Conservation (phyloP, 1,140 invertebrate genomes). For the Brachystomella parvula region DNA sequence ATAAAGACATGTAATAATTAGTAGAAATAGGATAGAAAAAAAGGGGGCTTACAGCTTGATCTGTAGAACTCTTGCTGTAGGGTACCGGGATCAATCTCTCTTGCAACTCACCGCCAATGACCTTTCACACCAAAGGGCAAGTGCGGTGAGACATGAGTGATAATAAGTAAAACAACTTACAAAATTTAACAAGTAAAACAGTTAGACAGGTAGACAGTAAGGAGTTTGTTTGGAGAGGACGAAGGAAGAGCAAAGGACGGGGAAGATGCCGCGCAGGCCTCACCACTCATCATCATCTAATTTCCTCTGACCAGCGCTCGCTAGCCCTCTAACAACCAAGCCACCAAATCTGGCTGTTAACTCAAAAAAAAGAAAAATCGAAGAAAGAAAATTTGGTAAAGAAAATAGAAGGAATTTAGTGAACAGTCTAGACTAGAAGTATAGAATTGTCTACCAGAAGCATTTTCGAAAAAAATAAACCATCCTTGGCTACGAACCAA, state of each 20-base stretch:
- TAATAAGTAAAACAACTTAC: constrained; percentile 23
- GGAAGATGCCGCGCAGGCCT: neutral
- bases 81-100: constrained; percentile 97
- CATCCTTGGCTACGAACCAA: too few relatives aligned
- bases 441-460: too few relatives aligned
- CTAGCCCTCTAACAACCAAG: neutral
- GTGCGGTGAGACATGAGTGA: constrained; percentile 38
- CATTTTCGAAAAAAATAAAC: too few relatives aligned
- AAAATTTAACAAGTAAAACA: constrained; percentile 21
- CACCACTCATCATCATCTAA: too few relatives aligned
- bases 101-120: constrained; percentile 98
- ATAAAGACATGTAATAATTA: too few relatives aligned
- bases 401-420: too few relatives aligned
- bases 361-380: neutral
- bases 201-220: neutral
- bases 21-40: too few relatives aligned
- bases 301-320: too few relatives aligned
- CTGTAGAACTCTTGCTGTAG: constrained; percentile 98
- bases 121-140: constrained; percentile 79
- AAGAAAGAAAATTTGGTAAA: too few relatives aligned
- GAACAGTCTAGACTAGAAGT: too few relatives aligned
- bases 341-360: neutral
- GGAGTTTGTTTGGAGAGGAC: neutral
- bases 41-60: constrained; percentile 92
- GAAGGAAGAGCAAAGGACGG: neutral